These are phyloP conservation scores for Centruroides sculpturatus DNA, from an alignment of 1,140 invertebrate species.

Conservation along the genomic window DNA sequence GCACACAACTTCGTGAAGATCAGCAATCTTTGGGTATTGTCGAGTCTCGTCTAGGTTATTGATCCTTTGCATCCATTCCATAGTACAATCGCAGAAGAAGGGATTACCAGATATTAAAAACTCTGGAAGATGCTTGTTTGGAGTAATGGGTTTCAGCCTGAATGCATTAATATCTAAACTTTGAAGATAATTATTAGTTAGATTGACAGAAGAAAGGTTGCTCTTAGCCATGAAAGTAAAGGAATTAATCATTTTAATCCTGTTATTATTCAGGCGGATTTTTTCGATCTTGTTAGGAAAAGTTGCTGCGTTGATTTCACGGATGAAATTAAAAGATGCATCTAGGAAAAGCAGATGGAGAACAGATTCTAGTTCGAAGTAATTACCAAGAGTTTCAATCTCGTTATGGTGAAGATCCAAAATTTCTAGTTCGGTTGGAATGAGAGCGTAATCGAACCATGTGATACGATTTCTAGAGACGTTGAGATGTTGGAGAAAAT, in stretches of 20 bases:
- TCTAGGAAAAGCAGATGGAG: constrained; percentile 42
- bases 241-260: constrained; percentile 57
- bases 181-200: constrained; percentile 72
- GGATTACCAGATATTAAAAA: constrained; percentile 78
- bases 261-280: constrained; percentile 66
- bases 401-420: constrained; percentile 79
- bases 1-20: constrained; percentile 70
- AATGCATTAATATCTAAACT: constrained; percentile 66
- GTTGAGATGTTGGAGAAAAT: constrained; percentile 70
- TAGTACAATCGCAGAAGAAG: constrained; percentile 77
- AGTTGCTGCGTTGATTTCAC: constrained; percentile 49
- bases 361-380: constrained; percentile 54
- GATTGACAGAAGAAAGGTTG: constrained; percentile 68
- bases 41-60: constrained; percentile 45
- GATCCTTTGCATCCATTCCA: constrained; percentile 78
- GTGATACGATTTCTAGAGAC: constrained; percentile 77
- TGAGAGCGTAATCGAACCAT: constrained; percentile 77
- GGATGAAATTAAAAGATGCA: constrained; percentile 65
- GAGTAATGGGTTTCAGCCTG: constrained; percentile 39
- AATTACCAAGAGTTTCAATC: constrained; percentile 67
- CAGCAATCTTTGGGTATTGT: constrained; percentile 71
- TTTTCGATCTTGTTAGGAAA: constrained; percentile 61
- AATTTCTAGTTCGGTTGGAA: constrained; percentile 67
- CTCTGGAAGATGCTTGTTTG: constrained; percentile 46
- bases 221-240: constrained; percentile 65